Evolutionary conservation across 2,888 invertebrate species (phyloP), one percentile per base, ranked within the genome.

Genomic region (Mesoligia furuncula): DNA sequence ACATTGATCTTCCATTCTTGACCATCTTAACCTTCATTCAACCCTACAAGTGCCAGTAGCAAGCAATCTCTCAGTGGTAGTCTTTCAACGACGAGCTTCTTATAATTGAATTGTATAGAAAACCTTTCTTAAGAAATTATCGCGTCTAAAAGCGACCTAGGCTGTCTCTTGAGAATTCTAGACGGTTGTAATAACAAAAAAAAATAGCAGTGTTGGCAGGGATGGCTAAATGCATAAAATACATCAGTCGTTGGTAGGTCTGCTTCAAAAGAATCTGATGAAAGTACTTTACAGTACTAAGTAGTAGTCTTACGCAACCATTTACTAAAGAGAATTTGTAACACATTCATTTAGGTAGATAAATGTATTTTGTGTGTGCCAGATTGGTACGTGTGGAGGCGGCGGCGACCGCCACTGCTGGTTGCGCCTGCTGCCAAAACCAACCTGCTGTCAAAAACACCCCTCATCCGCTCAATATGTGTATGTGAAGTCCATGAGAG

Each of bases 101-200:
- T 39, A 57, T 17, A 64, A 71, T 65, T 64, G 72, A 45, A 72
- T 80, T 62, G 20, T 62, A 27, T 54, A 39, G 17, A 15, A 27
- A 54, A 81, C 36, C 51, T 79, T 67, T 39, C 31, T 62, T 31
- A 27, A 31, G 45, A 67, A 79, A 67, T 75, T n/a, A 67, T 45
- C 62, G 45, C 24, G n/a, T 62, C 75, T 81, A 11, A 39, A 80
- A 67, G 39, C 75, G 39, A 67, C 67, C n/a, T n/a, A n/a, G n/a
- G n/a, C 54, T 75, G 67, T 48, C 68, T 39, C 9, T 68, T 31
- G 62, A 68, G 6, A 20, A 48, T 20, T 67, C 24, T 31, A 48
- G 54, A 27, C 2, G 11, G n/a, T 7, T 8, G 6, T n/a, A 31
- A 4, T 54, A 20, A 31, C 6, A 36, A 31, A 42, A 9, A 48